Evolutionary conservation across 2,113 vertebrate genomes (phyloP), one percentile per base, ranked within the genome.

Genomic region (Syngnathus scovelli): DNA sequence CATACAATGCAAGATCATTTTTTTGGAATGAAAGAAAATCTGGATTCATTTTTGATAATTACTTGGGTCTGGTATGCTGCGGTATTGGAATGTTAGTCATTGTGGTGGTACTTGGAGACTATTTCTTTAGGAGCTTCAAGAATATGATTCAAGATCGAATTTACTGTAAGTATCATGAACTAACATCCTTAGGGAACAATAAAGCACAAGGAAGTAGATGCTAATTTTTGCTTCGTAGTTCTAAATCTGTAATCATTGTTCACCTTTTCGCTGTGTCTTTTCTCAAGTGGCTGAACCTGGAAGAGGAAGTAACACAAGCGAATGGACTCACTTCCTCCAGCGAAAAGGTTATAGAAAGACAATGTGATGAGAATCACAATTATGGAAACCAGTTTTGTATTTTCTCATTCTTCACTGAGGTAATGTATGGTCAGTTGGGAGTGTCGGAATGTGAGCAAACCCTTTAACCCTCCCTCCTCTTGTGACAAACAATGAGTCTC

Each of bases 291-390:
- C 59, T 66, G 36, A 9, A 68, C 3, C 19, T 21, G 7, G n/a
- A 76, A 63, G 54, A 74, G 81, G 81, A 84, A 82, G 63, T 71
- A 63, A 18, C 56, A 79, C 72, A 8, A 63, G 64, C 68, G 16
- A 67, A 70, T 33, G 36, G 23, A 37, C 16, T 73, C 61, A 67
- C 23, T 72, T 61, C 77, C 78, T 72, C 62, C 67, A 10, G 8
- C 6, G 46, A 7, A 11, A 23, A 44, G 55, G 66, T 60, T 5
- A 11, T 39, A 62, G 69, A 64, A 59, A 65, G 38, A 61, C 69
- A 70, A 67, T 19, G 0, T 51, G 56, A 67, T n/a, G 6, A 43
- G 23, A 43, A 4, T 0, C 7, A 5, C 27, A 21, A 19, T 64
- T 61, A 58, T 2, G 21, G 64, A 56, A 66, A 70, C 8, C n/a